phyloP scores from a whole-genome alignment of 2,888 invertebrate species.

The Operophtera brumata region DNA sequence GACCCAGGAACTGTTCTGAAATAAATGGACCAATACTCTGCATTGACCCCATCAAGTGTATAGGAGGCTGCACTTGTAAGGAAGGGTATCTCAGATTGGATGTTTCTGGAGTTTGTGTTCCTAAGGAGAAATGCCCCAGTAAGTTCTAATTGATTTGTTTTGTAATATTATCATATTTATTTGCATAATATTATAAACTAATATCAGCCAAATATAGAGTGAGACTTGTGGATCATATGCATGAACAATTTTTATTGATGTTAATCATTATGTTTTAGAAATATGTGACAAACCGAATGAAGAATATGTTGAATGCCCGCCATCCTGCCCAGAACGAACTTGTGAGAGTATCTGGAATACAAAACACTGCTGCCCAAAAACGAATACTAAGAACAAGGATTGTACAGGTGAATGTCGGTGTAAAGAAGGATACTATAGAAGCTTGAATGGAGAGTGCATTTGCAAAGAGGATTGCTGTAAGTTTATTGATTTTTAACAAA shows the following conservation, averaged over 20 bases:
- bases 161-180: too few species aligned
- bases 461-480: slow-evolving; percentile 29
- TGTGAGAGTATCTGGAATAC: slow-evolving; percentile 35
- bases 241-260: too few species aligned
- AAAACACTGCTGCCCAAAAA: slow-evolving; percentile 15
- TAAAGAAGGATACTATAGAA: slow-evolving; percentile 25
- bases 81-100: slow-evolving; percentile 28
- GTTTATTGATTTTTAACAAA: not conserved
- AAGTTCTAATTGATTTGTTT: not conserved
- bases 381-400: slow-evolving; percentile 3
- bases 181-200: too few species aligned
- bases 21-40: slow-evolving; percentile 25
- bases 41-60: slow-evolving; percentile 25
- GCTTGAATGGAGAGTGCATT: slow-evolving; percentile 28
- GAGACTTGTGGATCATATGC: too few species aligned
- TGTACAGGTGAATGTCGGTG: slow-evolving; percentile 30
- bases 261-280: slow-evolving; percentile 1
- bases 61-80: slow-evolving; percentile 32
- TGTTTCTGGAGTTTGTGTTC: slow-evolving; percentile 22
- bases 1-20: slow-evolving; percentile 32
- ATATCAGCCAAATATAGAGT: too few species aligned
- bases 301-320: slow-evolving; percentile 27
- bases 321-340: slow-evolving; percentile 30
- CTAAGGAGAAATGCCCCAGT: slow-evolving; percentile 27
- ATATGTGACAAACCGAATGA: slow-evolving; percentile 23